These are phyloP conservation scores for Phocoena phocoena DNA, from an alignment of 2,113 vertebrate species.

Conservation along the genomic window DNA sequence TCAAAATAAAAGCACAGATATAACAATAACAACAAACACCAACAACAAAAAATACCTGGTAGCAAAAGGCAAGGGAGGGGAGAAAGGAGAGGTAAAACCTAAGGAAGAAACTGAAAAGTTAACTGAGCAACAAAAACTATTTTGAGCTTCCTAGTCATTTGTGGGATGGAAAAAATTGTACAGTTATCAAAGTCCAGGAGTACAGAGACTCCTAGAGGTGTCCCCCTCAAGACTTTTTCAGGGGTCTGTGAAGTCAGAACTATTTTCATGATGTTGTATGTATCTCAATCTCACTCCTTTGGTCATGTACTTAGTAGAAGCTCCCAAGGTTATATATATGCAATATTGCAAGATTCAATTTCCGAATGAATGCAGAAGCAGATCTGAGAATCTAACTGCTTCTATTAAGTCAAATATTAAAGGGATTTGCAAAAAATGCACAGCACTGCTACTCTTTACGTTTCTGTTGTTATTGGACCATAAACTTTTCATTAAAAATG, in stretches of 20 bases:
- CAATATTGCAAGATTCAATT: neutral
- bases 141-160: neutral
- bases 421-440: neutral
- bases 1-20: neutral
- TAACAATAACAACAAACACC: neutral
- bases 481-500: neutral
- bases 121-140: conserved; percentile 12
- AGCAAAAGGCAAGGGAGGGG: neutral
- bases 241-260: neutral
- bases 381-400: neutral
- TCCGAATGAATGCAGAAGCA: neutral
- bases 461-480: neutral
- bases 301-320: neutral
- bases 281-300: neutral
- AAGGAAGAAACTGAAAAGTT: neutral
- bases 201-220: neutral
- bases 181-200: neutral
- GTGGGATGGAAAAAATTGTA: neutral
- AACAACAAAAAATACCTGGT: neutral
- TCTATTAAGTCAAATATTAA: neutral
- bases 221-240: neutral
- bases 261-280: neutral
- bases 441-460: neutral
- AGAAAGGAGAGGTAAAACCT: neutral
- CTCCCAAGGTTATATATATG: neutral